A percentile compares a stretch with the other conserved stretches of the same genome.
Conservation (phyloP, 2,888 invertebrate species). For the Falcaria lacertinaria region DNA sequence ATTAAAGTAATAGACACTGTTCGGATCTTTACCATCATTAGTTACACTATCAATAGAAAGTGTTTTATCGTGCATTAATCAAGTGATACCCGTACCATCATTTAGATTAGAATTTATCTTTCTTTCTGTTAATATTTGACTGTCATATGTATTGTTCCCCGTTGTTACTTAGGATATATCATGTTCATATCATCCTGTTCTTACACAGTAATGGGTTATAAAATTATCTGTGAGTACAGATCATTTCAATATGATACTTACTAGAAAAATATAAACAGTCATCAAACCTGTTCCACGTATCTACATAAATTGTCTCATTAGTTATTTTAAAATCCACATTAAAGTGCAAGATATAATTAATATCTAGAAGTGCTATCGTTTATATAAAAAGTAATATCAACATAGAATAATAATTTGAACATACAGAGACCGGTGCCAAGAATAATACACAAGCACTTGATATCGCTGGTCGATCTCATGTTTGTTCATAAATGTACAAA, state of each 20-base stretch:
- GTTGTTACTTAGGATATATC: conserved; percentile 15
- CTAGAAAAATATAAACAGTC: too few relatives aligned
- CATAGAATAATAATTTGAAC: conserved; percentile 13
- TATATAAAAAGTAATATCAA: conserved; percentile 10
- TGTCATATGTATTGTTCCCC: conserved; percentile 22
- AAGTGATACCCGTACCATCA: conserved; percentile 23
- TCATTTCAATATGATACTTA: too few relatives aligned
- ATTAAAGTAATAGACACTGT: conserved; percentile 13
- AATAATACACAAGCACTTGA: background rate
- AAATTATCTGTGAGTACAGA: too few relatives aligned
- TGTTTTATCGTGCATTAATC: conserved; percentile 38
- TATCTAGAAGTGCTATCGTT: background rate
- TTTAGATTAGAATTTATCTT: conserved; percentile 22
- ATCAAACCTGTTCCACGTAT: too few relatives aligned
- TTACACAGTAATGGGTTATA: too few relatives aligned
- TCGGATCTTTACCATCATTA: conserved; percentile 18
- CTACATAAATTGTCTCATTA: background rate
- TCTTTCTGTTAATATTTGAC: conserved; percentile 20
- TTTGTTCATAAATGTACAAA: background rate
- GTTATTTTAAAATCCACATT: background rate
- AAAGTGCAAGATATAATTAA: background rate
- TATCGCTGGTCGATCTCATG: background rate
- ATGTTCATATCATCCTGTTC: too few relatives aligned
- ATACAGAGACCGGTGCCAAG: background rate
- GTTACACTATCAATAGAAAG: conserved; percentile 25